phyloP scores from a whole-genome alignment of 1,140 invertebrate genomes.

The Drusus annulatus region DNA sequence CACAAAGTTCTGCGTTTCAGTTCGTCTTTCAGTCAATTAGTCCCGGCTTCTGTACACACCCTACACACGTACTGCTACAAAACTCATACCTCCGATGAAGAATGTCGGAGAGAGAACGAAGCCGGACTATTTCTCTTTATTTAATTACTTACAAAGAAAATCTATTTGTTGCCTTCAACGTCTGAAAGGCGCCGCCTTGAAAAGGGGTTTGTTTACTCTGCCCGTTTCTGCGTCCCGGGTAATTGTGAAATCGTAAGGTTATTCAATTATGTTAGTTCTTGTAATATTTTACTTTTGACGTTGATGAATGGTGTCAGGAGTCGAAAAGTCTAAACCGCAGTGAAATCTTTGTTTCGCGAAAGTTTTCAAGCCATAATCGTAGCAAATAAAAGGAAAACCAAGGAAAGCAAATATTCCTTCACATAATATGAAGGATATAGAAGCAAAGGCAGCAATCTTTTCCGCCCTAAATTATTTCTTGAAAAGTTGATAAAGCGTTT shows the following conservation, averaged over 20 bases:
- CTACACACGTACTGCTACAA: neutral
- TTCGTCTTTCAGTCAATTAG: constrained; percentile 9
- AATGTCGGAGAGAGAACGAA: neutral
- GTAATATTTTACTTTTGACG: neutral
- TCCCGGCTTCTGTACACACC: neutral
- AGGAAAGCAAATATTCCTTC: no score
- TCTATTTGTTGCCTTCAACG: constrained; percentile 9
- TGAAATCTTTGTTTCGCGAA: no score
- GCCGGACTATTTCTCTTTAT: constrained; percentile 19
- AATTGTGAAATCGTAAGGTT: neutral
- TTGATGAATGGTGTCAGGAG: neutral
- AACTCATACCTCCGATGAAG: constrained; percentile 4
- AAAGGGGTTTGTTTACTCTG: constrained; percentile 13
- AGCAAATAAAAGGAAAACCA: no score
- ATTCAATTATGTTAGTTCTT: constrained; percentile 5
- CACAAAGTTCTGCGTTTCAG: constrained; percentile 5
- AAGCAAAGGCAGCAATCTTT: no score
- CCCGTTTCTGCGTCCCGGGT: neutral
- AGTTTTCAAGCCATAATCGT: no score
- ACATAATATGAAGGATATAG: no score
- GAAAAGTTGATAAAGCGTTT: no score
- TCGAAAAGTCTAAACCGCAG: no score
- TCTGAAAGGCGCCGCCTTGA: neutral
- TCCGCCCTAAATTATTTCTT: no score
- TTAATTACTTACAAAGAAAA: constrained; percentile 24